These are phyloP conservation scores for Hippasteria phrygiana DNA, from an alignment of 53 echinoderm and acorn worm species.

Conservation along the genomic window DNA sequence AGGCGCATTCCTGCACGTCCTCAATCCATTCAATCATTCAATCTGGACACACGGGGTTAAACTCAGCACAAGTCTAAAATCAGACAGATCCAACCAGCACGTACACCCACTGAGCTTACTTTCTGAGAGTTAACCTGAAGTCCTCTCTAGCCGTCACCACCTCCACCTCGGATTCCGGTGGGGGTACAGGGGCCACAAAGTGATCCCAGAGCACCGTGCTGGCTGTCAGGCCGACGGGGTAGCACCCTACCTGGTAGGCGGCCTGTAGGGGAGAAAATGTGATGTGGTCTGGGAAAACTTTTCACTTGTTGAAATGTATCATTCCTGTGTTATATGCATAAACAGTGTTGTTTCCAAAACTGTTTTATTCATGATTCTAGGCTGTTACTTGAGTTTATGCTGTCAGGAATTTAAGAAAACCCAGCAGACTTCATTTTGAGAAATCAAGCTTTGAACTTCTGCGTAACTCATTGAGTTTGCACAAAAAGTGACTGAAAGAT, in stretches of 20 bases:
- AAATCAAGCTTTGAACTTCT: background rate
- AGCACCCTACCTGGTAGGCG: slow-evolving; percentile 95
- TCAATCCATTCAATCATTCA: no score
- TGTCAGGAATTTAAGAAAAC: no score
- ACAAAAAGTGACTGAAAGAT: background rate
- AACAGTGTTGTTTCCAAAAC: no score
- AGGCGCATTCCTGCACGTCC: no score
- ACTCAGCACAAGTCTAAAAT: no score
- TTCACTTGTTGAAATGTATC: no score
- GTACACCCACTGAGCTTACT: slow-evolving; percentile 46
- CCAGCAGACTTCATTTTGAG: no score
- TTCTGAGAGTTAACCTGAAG: slow-evolving; percentile 86
- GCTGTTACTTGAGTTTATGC: no score
- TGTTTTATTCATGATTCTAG: no score
- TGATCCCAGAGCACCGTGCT: slow-evolving; percentile 95
- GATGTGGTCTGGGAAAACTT: background rate
- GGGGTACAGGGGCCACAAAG: slow-evolving; percentile 91
- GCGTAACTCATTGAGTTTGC: background rate
- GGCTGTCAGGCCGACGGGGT: slow-evolving; percentile 84
- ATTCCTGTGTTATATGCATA: no score
- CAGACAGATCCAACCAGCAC: background rate
- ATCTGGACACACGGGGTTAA: no score
- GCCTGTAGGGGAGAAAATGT: slow-evolving; percentile 66
- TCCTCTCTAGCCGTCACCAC: slow-evolving; percentile 81
- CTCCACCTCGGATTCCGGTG: slow-evolving; percentile 84